Conservation (phyloP, 2,113 vertebrate species). For the Austrofundulus limnaeus region DNA sequence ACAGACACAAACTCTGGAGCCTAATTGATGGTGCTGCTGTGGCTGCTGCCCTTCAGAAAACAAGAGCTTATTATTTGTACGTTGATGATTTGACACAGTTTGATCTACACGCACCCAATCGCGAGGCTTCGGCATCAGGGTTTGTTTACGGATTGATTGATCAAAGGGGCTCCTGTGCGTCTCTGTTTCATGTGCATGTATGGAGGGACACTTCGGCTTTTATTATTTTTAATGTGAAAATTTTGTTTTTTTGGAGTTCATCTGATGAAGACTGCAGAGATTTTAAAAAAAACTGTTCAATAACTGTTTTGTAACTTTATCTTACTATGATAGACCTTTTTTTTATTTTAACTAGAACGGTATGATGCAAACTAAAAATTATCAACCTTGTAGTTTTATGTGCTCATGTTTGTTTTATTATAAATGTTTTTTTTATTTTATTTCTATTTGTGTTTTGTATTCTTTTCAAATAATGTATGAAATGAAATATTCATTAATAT, state of each 20-base stretch:
- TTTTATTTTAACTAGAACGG: neutral
- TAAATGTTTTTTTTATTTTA: too few species aligned
- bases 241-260: slow-evolving; percentile 59
- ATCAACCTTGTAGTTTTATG: neutral
- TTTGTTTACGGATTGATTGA: slow-evolving; percentile 78
- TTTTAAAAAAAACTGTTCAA: slow-evolving; percentile 27
- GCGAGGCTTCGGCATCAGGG: slow-evolving; percentile 64
- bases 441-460: too few species aligned
- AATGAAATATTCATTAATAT: too few species aligned
- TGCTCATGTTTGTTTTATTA: neutral
- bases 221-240: slow-evolving; percentile 43
- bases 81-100: slow-evolving; percentile 76
- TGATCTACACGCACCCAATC: slow-evolving; percentile 71
- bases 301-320: slow-evolving; percentile 20
- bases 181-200: slow-evolving; percentile 74
- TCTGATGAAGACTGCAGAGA: slow-evolving; percentile 49
- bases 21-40: slow-evolving; percentile 75
- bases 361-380: neutral
- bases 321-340: slow-evolving; percentile 7
- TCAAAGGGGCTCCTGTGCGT: slow-evolving; percentile 72
- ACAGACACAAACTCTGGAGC: slow-evolving; percentile 48
- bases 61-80: slow-evolving; percentile 70
- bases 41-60: slow-evolving; percentile 75
- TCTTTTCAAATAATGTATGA: too few species aligned
- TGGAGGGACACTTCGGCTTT: slow-evolving; percentile 69